Conservation (phyloP, 2,888 invertebrate genomes). For the Stictocephala bisonia region DNA sequence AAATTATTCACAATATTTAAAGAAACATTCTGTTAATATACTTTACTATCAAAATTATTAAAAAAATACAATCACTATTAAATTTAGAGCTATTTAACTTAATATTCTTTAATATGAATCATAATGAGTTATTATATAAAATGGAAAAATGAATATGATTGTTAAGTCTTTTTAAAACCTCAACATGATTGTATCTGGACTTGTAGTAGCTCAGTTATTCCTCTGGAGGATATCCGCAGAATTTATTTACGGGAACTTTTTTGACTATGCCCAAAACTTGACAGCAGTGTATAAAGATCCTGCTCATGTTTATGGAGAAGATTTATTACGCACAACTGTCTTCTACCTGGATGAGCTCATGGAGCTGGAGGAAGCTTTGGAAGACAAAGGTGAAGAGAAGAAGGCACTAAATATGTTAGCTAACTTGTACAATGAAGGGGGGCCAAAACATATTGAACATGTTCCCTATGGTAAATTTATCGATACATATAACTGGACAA, state of each 20-base stretch:
- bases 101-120: too few relatives aligned
- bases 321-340: constrained; percentile 1
- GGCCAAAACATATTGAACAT: constrained; percentile 9
- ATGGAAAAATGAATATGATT: too few relatives aligned
- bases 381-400: background rate
- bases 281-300: constrained; percentile 26
- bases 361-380: constrained; percentile 27
- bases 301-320: constrained; percentile 14
- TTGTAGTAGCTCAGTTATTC: too few relatives aligned
- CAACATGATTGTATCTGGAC: too few relatives aligned
- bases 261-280: constrained; percentile 12
- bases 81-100: too few relatives aligned
- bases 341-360: constrained; percentile 27
- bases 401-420: background rate
- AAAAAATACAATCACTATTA: too few relatives aligned
- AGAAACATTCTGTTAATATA: too few relatives aligned
- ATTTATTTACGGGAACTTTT: constrained; percentile 19
- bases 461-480: constrained; percentile 11
- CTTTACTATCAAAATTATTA: too few relatives aligned
- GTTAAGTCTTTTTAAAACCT: too few relatives aligned
- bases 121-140: too few relatives aligned
- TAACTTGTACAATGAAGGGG: background rate
- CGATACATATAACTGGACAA: constrained; percentile 34
- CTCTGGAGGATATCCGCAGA: background rate
- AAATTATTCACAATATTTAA: too few relatives aligned